phyloP scores from a whole-genome alignment of 1,140 invertebrate species.

The Sycophaga agraensis region DNA sequence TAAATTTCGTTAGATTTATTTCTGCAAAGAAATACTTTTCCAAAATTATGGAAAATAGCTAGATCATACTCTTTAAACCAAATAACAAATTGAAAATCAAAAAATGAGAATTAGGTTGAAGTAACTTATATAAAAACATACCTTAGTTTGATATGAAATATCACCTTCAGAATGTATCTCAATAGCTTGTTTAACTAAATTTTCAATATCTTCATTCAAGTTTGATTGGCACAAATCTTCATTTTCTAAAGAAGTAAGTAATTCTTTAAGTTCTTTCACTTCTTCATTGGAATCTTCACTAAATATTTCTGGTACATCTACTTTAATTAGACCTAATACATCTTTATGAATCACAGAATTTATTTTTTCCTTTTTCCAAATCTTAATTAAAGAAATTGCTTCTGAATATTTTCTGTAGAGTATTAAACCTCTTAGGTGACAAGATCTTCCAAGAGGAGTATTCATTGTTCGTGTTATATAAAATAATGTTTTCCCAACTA shows the following conservation, averaged over 20 bases:
- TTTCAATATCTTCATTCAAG: constrained; percentile 56
- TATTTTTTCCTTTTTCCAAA: constrained; percentile 38
- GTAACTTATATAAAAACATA: constrained; percentile 37
- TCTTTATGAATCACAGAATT: constrained; percentile 51
- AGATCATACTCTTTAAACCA: no score
- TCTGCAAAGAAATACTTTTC: not conserved
- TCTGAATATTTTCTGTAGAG: constrained; percentile 70
- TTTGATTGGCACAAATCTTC: constrained; percentile 35
- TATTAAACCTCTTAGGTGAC: constrained; percentile 68
- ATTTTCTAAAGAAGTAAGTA: constrained; percentile 12
- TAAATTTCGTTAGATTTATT: not conserved
- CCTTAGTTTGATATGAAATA: constrained; percentile 60
- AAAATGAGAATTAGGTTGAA: no score
- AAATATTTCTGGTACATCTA: constrained; percentile 43
- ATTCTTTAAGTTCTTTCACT: not conserved
- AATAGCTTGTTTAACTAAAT: constrained; percentile 59
- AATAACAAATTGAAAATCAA: no score
- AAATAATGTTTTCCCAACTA: constrained; percentile 78
- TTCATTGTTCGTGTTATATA: constrained; percentile 61
- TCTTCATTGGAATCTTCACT: constrained; percentile 37
- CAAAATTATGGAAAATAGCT: no score
- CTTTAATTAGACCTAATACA: constrained; percentile 49
- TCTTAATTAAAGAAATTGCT: constrained; percentile 53
- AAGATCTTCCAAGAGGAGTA: constrained; percentile 64
- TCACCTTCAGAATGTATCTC: constrained; percentile 59